These are phyloP conservation scores for Penaeus chinensis DNA, from an alignment of 1,140 invertebrate species.

Conservation along the genomic window DNA sequence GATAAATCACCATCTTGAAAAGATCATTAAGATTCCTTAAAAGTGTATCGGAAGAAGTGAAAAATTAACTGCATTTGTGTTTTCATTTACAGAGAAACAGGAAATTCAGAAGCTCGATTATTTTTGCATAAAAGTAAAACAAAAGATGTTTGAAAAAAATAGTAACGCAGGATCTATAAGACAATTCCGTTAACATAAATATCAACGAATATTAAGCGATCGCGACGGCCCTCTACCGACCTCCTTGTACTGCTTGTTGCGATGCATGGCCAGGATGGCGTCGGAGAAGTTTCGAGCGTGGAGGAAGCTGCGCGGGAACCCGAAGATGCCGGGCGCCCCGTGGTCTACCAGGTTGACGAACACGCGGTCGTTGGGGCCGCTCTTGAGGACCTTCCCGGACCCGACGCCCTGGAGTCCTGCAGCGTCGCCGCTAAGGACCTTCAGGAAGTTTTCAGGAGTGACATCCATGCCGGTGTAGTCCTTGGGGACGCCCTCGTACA, in stretches of 20 bases:
- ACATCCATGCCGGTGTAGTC: slow-evolving; percentile 74
- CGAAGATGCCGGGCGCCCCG: slow-evolving; percentile 74
- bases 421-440: slow-evolving; percentile 72
- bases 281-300: slow-evolving; percentile 64
- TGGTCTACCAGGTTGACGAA: slow-evolving; percentile 79
- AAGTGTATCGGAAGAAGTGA: no score
- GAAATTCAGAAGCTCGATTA: no score
- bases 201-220: background rate
- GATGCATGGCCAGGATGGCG: slow-evolving; percentile 70
- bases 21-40: background rate
- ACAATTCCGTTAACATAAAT: background rate
- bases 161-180: no score
- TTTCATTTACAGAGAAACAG: no score
- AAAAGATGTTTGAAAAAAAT: no score
- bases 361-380: slow-evolving; percentile 74
- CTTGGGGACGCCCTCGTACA: slow-evolving; percentile 73
- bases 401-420: slow-evolving; percentile 67
- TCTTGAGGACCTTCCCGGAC: slow-evolving; percentile 72
- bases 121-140: no score
- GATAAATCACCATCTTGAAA: slow-evolving; percentile 73
- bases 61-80: no score
- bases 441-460: slow-evolving; percentile 73
- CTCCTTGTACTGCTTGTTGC: slow-evolving; percentile 70
- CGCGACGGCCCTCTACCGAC: background rate
- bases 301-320: slow-evolving; percentile 71